Evolutionary conservation across 2,797 vertebrate genomes (phyloP), one percentile per base, ranked within the genome.

Genomic region (Falco peregrinus): DNA sequence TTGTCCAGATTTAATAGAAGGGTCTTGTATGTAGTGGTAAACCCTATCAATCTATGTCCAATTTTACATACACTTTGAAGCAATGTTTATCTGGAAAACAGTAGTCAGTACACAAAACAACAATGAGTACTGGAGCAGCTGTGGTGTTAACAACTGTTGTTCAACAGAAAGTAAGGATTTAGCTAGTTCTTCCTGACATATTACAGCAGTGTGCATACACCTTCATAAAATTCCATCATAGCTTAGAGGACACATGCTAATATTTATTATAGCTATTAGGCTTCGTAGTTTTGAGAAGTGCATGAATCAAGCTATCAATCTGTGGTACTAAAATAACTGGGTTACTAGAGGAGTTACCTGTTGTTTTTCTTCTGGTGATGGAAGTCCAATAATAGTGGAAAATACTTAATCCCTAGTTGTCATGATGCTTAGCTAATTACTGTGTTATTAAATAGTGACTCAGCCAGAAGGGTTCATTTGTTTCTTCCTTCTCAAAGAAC

Each of bases 381-480:
- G 64, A 95, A 89, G 71, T 80, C 53, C 64, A 89, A 57, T 94
- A 84, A 76, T 37, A 93, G 47, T 67, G 20, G 59, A 92, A 91
- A 92, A 89, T 76, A 76, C 87, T 81, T 85, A 90, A 96, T 92
- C 39, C 31, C 48, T 85, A 48, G 64, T 78, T 85, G 75, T 89
- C 86, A 71, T 78, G 48, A 47, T 74, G 57, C 69, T 89, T 77
- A 92, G 50, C n/a, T 93, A 89, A 94, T 96, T 89, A 93, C 87
- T 69, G 35, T 29, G 20, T 87, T 94, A 95, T 78, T 92, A 94
- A 95, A 89, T 83, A 95, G 50, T 87, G 87, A 87, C 67, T 96
- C 87, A 95, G 47, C 24, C 51, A 91, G 74, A 73, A 78, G 33
- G 6, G 61, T 65, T 91, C 39, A 78, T 84, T 94, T 89, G n/a